A percentile compares a stretch with the other conserved stretches of the same genome.
Evolutionary conservation across 1,140 invertebrate genomes (phyloP).

Genomic region (Arion vulgaris): DNA sequence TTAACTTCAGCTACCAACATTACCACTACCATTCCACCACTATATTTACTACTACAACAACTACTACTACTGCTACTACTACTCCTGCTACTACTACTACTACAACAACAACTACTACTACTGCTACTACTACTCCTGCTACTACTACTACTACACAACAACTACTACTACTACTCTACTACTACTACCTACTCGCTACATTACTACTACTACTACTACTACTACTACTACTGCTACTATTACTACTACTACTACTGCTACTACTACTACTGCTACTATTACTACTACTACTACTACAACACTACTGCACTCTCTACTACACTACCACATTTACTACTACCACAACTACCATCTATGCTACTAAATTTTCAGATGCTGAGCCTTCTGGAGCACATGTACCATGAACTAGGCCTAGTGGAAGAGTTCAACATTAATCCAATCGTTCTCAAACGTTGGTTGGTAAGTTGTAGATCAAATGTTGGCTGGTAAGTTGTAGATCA

Average conservation of each 20-base stretch:
- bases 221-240: constrained; percentile 5
- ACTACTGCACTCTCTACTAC: not conserved
- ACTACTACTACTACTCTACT: no score
- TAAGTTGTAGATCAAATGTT: constrained; percentile 62
- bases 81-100: no score
- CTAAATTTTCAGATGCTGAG: constrained; percentile 71
- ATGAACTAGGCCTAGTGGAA: constrained; percentile 71
- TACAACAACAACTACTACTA: no score
- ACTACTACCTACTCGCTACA: not conserved
- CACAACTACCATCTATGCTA: no score
- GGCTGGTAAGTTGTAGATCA: no score
- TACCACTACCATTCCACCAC: no score
- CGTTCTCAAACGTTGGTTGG: constrained; percentile 73
- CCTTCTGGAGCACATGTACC: constrained; percentile 73
- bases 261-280: not conserved
- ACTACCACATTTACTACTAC: no score
- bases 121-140: no score
- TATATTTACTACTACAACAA: no score
- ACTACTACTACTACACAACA: no score
- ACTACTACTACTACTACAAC: not conserved
- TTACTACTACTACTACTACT: constrained; percentile 14
- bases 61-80: no score
- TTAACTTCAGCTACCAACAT: no score
- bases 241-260: not conserved
- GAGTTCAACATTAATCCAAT: constrained; percentile 73